Base-by-base conservation (phyloP, 2,888 invertebrate species). In the Marasmarcha lunaedactyla region DNA sequence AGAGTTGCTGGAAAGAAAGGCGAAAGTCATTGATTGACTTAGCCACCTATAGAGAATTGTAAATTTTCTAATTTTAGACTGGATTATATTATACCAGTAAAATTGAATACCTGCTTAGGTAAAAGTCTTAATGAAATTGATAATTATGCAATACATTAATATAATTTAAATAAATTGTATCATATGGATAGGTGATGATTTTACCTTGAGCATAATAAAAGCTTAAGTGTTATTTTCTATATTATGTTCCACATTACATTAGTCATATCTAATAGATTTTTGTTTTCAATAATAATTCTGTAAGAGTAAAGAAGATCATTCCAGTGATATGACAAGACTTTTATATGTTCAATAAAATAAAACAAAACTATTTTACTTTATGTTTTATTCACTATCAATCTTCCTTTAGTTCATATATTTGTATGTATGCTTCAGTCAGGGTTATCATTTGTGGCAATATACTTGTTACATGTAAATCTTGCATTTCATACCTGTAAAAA, bases 361-460 rank as follows among this genome's bases (percentile, higher is more conserved):
- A 63, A 51, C 50, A 50, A 47, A 55, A 40, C 44, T 48, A 42
- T 40, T 40, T 47, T 57, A 53, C 41, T 54, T 57, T 60, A 62
- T 58, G 20, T 63, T 60, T 47, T 52, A 45, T 46, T 49, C 50
- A 39, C 35, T n/a, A n/a, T 69, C 59, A 78, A 59, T 84, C 83
- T 63, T 77, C 73, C 45, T 83, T 84, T 39, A 83, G 63, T 70
- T 90, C 90, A 74, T 90, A 90, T 54, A 91, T 89, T 72, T 99
- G 99, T 63, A 99, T 97, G 66, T 99, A 99, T 2, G 98, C 96
- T 79, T 99, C 99, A 1, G 98, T 98, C 13, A 99, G 85, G 0
- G 99, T 98, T 45, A 99, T 98, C 98, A 99, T 99, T 78, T 99
- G 99, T 2, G 99, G 98, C 42, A 99, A 85, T 59, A 99, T 98